Percentiles rank a stretch among this genome's conserved stretches.
Conservation (phyloP, 2,888 invertebrate genomes). For the Eudasyphora cyanicolor region DNA sequence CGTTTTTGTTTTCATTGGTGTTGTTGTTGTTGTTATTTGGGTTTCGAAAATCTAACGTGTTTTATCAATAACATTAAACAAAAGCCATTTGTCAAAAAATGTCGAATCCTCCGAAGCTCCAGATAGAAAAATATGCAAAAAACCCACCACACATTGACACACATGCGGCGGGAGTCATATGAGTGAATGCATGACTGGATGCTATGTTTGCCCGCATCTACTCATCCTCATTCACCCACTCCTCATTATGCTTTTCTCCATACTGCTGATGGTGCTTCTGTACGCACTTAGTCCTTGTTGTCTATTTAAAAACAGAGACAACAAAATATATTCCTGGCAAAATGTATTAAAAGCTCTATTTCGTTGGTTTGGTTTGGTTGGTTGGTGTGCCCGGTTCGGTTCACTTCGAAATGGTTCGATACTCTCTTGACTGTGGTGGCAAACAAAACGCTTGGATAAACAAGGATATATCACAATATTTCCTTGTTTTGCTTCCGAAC, state of each 20-base stretch:
- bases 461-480: constrained; percentile 61
- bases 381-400: not conserved
- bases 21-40: constrained; percentile 43
- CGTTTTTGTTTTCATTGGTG: too few species aligned
- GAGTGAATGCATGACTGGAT: not conserved
- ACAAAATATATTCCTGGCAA: constrained; percentile 68
- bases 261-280: too few species aligned
- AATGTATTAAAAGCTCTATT: constrained; percentile 63
- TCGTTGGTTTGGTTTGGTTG: constrained; percentile 39
- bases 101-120: constrained; percentile 72
- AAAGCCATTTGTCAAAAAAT: constrained; percentile 76
- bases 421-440: constrained; percentile 30
- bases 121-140: constrained; percentile 65
- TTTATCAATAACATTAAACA: constrained; percentile 69
- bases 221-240: not conserved
- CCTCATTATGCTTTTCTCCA: not conserved
- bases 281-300: constrained; percentile 24
- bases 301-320: constrained; percentile 59
- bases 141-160: constrained; percentile 54
- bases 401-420: not conserved
- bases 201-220: not conserved
- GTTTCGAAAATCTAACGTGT: constrained; percentile 58
- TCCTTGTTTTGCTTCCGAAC: not conserved
- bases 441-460: constrained; percentile 65
- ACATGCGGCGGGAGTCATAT: constrained; percentile 20